Percentiles rank a stretch among this genome's conserved stretches.
Evolutionary conservation across 2,888 invertebrate species (phyloP).

Genomic region (Cheilosia impressa): DNA sequence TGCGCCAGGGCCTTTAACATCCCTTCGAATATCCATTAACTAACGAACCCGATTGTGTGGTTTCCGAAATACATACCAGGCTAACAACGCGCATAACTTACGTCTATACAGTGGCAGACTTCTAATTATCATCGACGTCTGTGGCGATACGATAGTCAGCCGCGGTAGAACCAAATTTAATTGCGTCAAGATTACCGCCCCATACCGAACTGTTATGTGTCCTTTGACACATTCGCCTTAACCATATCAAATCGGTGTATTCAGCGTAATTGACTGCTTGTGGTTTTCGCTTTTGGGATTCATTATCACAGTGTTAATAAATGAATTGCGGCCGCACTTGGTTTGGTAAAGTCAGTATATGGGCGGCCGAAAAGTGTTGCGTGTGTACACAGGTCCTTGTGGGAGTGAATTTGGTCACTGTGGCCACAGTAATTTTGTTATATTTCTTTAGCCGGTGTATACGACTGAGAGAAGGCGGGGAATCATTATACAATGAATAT

Average conservation of each 20-base stretch:
- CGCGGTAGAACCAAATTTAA: conserved; percentile 21
- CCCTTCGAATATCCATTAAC: conserved; percentile 20
- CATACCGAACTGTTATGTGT: conserved; percentile 8
- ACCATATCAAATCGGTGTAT: conserved; percentile 52
- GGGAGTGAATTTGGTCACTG: no score
- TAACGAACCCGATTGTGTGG: conserved; percentile 22
- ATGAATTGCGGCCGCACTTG: conserved; percentile 12
- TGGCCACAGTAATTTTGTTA: no score
- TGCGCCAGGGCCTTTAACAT: not conserved
- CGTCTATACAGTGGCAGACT: not conserved
- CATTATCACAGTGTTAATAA: conserved; percentile 17
- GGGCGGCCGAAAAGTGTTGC: not conserved
- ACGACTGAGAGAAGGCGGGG: no score
- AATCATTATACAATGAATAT: no score
- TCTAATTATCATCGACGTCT: conserved; percentile 29
- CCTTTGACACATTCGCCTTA: conserved; percentile 32
- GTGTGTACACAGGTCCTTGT: no score
- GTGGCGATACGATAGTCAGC: conserved; percentile 2
- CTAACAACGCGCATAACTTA: not conserved
- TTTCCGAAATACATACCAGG: not conserved
- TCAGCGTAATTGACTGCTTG: conserved; percentile 64
- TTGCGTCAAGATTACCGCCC: not conserved
- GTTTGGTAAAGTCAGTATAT: not conserved
- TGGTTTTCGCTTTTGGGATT: conserved; percentile 38
- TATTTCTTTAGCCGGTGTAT: no score